Evolutionary conservation across 2,888 invertebrate species (phyloP).

Genomic region (Proisotoma minuta): DNA sequence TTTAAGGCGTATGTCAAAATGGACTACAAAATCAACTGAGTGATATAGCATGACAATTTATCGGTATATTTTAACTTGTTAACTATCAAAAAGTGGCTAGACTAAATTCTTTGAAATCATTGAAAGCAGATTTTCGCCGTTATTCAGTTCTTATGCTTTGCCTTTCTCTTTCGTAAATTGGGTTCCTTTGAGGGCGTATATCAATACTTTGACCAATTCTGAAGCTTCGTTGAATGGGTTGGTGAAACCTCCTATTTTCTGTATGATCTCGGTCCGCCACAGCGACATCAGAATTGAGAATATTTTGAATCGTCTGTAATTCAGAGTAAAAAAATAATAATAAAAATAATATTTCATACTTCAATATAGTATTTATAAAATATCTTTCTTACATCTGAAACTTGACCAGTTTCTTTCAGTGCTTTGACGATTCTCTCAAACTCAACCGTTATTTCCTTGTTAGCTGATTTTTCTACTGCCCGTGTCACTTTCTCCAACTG

Average conservation of each 20-base stretch:
- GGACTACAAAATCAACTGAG: not conserved
- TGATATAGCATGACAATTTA: not conserved
- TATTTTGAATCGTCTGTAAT: slow-evolving; percentile 52
- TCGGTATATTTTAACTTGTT: not conserved
- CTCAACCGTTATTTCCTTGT: slow-evolving; percentile 57
- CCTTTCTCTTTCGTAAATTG: slow-evolving; percentile 34
- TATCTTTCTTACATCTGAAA: slow-evolving; percentile 51
- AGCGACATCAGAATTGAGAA: slow-evolving; percentile 29
- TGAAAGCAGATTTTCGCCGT: not conserved
- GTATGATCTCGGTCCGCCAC: not conserved
- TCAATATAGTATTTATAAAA: not conserved
- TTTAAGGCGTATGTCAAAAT: no score
- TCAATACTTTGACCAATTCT: slow-evolving; percentile 40
- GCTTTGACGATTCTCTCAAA: slow-evolving; percentile 58
- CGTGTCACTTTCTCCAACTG: slow-evolving; percentile 57
- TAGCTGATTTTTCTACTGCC: slow-evolving; percentile 54
- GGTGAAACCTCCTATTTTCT: slow-evolving; percentile 9
- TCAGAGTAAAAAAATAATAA: slow-evolving; percentile 17
- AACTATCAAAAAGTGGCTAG: not conserved
- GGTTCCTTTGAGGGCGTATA: slow-evolving; percentile 35
- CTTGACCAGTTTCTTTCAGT: slow-evolving; percentile 56
- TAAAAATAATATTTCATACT: slow-evolving; percentile 14
- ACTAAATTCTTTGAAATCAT: not conserved
- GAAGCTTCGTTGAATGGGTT: slow-evolving; percentile 37
- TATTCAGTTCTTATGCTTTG: slow-evolving; percentile 16